Conservation (phyloP, 2,888 invertebrate species). For the Limnephilus lunatus region DNA sequence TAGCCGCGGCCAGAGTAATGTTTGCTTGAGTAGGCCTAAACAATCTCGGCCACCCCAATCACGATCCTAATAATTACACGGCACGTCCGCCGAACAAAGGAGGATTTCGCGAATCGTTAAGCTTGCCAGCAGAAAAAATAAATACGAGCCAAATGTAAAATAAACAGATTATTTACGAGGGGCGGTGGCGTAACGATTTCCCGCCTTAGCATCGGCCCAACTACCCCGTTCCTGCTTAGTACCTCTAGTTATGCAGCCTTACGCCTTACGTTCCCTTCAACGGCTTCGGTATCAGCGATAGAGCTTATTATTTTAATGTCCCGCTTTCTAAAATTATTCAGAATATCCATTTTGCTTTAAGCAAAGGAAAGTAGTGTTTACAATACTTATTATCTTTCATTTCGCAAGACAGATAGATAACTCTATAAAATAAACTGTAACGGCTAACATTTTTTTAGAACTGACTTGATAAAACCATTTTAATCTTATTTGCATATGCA, state of each 20-base stretch:
- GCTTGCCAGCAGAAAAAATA: slow-evolving; percentile 58
- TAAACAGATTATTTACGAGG: slow-evolving; percentile 64
- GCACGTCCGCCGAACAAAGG: slow-evolving; percentile 53
- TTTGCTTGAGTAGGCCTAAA: slow-evolving; percentile 26
- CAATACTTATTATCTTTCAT: neutral
- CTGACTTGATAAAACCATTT: neutral
- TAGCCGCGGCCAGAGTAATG: slow-evolving; percentile 12
- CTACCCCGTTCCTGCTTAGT: slow-evolving; percentile 23
- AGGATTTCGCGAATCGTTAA: slow-evolving; percentile 62
- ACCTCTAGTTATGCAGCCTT: slow-evolving; percentile 29
- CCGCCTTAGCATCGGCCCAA: slow-evolving; percentile 47
- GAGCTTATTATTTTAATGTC: slow-evolving; percentile 46
- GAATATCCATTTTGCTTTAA: slow-evolving; percentile 11
- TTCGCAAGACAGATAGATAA: neutral
- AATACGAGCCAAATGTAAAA: slow-evolving; percentile 60
- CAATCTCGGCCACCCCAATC: slow-evolving; percentile 48
- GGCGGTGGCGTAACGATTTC: slow-evolving; percentile 33
- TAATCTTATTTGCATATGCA: neutral
- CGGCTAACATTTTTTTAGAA: neutral
- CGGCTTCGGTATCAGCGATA: slow-evolving; percentile 11
- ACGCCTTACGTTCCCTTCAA: slow-evolving; percentile 29
- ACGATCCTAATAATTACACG: slow-evolving; percentile 60
- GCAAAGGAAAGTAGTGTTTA: slow-evolving; percentile 2
- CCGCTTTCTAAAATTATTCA: slow-evolving; percentile 34
- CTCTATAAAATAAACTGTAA: neutral